A percentile compares a stretch with the other conserved stretches of the same genome.
phyloP scores from a whole-genome alignment of 2,888 invertebrate genomes.

The Pinctada fucata region DNA sequence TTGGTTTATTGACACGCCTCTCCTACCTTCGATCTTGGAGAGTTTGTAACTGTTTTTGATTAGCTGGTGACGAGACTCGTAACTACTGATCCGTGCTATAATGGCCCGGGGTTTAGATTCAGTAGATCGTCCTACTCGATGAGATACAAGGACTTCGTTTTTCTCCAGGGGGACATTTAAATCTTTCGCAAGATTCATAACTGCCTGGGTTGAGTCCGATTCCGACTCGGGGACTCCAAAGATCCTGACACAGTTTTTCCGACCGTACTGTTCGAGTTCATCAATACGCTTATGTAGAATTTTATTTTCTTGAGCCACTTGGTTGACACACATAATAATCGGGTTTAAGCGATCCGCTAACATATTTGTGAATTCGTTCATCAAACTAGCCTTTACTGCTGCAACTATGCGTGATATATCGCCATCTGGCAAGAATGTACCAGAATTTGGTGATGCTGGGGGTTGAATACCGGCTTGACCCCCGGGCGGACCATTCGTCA shows the following conservation, averaged over 20 bases:
- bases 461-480: too few relatives aligned
- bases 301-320: background rate
- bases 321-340: background rate
- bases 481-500: too few relatives aligned
- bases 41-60: constrained; percentile 5
- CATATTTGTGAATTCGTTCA: constrained; percentile 1
- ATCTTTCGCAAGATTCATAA: constrained; percentile 1
- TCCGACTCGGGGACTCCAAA: constrained; percentile 4
- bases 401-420: constrained; percentile 7
- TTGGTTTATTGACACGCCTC: background rate
- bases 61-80: background rate
- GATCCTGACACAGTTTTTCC: too few relatives aligned
- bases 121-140: background rate
- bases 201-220: background rate
- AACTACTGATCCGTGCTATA: constrained; percentile 1
- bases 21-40: background rate
- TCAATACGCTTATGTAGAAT: constrained; percentile 2
- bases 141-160: background rate
- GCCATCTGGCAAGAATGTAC: constrained; percentile 4
- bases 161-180: background rate
- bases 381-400: background rate
- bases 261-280: too few relatives aligned
- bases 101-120: constrained; percentile 2
- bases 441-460: background rate
- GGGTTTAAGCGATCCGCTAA: constrained; percentile 7